A percentile compares a stretch with the other conserved stretches of the same genome.
Evolutionary conservation across 1,140 invertebrate species (phyloP).

Genomic region (Nephila pilipes): DNA sequence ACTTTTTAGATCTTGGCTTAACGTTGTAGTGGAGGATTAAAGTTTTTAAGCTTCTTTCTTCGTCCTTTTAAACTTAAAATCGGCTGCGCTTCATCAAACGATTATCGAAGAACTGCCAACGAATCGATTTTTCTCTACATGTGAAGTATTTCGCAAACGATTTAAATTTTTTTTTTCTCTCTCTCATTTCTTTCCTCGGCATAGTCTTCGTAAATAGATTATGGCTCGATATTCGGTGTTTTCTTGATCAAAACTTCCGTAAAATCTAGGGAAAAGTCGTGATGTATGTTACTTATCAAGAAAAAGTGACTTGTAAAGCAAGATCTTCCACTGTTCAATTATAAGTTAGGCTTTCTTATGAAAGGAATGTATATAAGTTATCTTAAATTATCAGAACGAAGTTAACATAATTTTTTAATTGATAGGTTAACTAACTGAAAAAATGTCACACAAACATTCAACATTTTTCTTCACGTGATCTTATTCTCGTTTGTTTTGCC

Average conservation of each 20-base stretch:
- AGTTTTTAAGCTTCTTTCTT: constrained; percentile 33
- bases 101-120: constrained; percentile 49
- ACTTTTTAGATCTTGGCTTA: constrained; percentile 20
- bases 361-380: too few species aligned
- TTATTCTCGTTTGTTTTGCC: too few species aligned
- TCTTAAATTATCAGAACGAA: too few species aligned
- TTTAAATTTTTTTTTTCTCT: not conserved
- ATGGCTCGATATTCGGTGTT: not conserved
- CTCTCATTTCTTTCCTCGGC: not conserved
- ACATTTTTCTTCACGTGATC: too few species aligned
- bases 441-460: too few species aligned
- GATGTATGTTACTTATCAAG: not conserved
- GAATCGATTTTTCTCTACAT: not conserved
- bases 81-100: constrained; percentile 41
- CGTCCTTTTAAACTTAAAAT: not conserved
- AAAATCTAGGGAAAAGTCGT: not conserved
- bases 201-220: not conserved
- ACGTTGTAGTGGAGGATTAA: not conserved
- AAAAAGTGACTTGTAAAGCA: too few species aligned
- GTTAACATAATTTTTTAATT: too few species aligned
- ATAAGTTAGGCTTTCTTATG: too few species aligned
- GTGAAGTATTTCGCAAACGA: not conserved
- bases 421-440: too few species aligned
- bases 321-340: too few species aligned
- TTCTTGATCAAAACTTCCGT: not conserved